Evolutionary conservation across 1,140 invertebrate species (phyloP).

Genomic region (Probaryconus sp.): DNA sequence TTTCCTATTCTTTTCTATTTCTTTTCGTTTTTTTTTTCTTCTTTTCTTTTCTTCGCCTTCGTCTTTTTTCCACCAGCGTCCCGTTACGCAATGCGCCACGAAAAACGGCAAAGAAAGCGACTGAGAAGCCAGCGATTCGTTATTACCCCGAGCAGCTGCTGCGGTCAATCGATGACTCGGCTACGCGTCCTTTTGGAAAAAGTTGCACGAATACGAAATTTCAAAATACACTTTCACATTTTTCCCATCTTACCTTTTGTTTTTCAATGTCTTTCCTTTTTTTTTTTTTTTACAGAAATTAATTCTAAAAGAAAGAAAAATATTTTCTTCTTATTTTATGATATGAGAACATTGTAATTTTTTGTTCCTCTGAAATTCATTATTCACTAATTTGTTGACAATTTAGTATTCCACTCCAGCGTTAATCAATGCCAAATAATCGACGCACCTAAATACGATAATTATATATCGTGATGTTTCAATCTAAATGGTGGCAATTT

Average conservation of each 20-base stretch:
- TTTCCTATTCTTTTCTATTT: slow-evolving; percentile 36
- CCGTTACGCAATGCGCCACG: slow-evolving; percentile 58
- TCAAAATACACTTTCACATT: slow-evolving; percentile 23
- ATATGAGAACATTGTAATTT: too few relatives aligned
- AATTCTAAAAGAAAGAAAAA: too few relatives aligned
- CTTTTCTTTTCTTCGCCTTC: slow-evolving; percentile 14
- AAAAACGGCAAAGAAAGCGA: slow-evolving; percentile 61
- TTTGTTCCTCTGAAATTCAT: too few relatives aligned
- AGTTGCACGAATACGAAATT: slow-evolving; percentile 26
- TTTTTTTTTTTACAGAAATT: background rate
- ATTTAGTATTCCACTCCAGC: too few relatives aligned
- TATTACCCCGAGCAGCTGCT: slow-evolving; percentile 50
- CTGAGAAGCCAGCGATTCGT: slow-evolving; percentile 37
- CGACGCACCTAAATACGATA: too few relatives aligned
- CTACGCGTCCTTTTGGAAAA: slow-evolving; percentile 37
- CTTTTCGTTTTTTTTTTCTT: slow-evolving; percentile 24
- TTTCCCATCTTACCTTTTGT: slow-evolving; percentile 1
- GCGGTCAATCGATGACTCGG: slow-evolving; percentile 58
- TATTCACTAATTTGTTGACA: too few relatives aligned
- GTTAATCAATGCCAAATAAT: too few relatives aligned
- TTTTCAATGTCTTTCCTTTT: background rate
- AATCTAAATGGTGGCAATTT: too few relatives aligned
- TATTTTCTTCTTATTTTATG: too few relatives aligned
- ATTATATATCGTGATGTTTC: too few relatives aligned
- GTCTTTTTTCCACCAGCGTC: slow-evolving; percentile 29